phyloP scores from a whole-genome alignment of 2,888 invertebrate species.

The Drosophila acutilabella region DNA sequence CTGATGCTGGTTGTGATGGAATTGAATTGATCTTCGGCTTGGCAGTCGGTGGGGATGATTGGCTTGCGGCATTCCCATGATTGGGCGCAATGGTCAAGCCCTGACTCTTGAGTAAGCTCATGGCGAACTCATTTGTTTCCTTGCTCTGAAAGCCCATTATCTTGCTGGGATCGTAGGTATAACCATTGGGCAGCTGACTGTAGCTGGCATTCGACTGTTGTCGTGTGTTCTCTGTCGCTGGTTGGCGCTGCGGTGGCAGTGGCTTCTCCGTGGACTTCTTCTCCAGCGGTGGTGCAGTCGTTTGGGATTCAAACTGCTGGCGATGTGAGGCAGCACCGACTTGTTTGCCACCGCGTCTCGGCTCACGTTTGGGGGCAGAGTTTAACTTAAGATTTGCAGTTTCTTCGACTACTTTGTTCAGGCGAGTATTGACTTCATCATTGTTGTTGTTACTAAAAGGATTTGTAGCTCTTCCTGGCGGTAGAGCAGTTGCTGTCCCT shows the following conservation, averaged over 20 bases:
- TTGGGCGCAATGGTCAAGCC: conserved; percentile 64
- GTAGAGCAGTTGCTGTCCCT: neutral
- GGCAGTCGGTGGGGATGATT: conserved; percentile 20
- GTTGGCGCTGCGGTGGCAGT: conserved; percentile 33
- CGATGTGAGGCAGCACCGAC: conserved; percentile 24
- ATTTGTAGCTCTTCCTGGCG: conserved; percentile 28
- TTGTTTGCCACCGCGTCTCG: conserved; percentile 46
- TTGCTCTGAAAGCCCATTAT: conserved; percentile 85
- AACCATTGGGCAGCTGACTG: conserved; percentile 80
- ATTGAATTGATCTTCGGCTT: conserved; percentile 17
- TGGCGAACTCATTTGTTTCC: conserved; percentile 85
- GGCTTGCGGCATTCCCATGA: conserved; percentile 9
- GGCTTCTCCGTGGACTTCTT: conserved; percentile 50
- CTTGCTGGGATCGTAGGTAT: conserved; percentile 84
- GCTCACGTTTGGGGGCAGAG: conserved; percentile 56
- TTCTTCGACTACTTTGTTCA: conserved; percentile 59
- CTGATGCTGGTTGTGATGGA: conserved; percentile 13
- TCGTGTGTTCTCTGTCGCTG: conserved; percentile 46
- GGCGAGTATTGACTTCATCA: conserved; percentile 52
- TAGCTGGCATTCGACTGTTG: conserved; percentile 55
- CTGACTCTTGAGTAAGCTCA: conserved; percentile 84
- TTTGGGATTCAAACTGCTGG: conserved; percentile 28
- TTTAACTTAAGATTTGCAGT: conserved; percentile 79
- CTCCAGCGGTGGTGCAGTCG: neutral
- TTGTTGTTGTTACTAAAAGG: conserved; percentile 12